Base-by-base conservation (phyloP, 2,888 invertebrate species). In the Himalopsyche tibetana region DNA sequence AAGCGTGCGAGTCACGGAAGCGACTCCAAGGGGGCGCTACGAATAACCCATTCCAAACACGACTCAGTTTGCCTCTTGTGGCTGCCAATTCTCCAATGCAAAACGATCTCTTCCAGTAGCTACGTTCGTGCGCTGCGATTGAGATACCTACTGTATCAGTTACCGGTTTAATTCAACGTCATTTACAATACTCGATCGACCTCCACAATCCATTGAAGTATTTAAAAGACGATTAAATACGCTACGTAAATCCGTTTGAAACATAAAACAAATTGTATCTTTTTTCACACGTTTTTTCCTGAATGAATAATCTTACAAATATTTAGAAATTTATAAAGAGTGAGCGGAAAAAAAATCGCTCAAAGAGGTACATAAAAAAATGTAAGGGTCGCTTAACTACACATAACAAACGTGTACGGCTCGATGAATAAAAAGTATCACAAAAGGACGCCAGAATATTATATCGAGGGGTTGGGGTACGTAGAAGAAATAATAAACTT, bases 1-100 rank as follows among this genome's bases (percentile, higher is more conserved):
- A 85, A 85, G 85, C 83, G 79, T 85, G 82, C 74, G 74, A 74
- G 74, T 74, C 74, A 74, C 74, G 74, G 74, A 74, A 74, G 74
- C 74, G 74, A 36, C 74, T 74, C 74, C 36, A 38, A 74, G 74
- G 74, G 74, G 74, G 74, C 74, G 74, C 74, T 36, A 38, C 74
- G 28, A 28, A 15, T 74, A 74, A 74, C 74, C 74, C 74, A 74
- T 74, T 74, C 74, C 74, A 74, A 36, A 38, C 74, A 15, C 74
- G 12, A 12, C 74, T 74, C 74, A 0, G 74, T 19, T 74, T 36
- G 69, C 74, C 74, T 74, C 36, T 74, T 74, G 74, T 36, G 74
- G 74, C 74, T 74, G 74, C 74, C 74, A 74, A 74, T 74, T 74
- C 74, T 74, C 38, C 28, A 74, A 36, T 74, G 74, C 74, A 74